phyloP scores from a whole-genome alignment of 1,140 invertebrate genomes.

The Colletes gigas region DNA sequence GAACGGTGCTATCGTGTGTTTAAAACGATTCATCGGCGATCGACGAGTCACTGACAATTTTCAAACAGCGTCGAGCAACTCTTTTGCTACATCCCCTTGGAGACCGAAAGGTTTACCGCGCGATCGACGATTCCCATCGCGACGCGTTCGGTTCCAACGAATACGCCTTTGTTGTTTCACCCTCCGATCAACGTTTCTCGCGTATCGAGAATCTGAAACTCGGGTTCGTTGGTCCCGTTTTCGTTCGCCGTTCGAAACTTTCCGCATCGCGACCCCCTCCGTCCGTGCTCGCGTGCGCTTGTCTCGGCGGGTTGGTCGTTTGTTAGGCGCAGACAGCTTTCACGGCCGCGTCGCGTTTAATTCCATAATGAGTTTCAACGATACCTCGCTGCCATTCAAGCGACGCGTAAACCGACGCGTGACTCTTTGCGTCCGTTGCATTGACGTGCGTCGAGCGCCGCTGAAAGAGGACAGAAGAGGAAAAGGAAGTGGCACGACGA shows the following conservation, averaged over 20 bases:
- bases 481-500: not conserved
- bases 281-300: too few relatives aligned
- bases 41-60: not conserved
- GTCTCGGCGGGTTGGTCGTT: conserved; percentile 45
- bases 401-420: conserved; percentile 27
- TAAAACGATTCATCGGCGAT: not conserved
- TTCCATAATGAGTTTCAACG: conserved; percentile 60
- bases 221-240: conserved; percentile 28
- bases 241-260: conserved; percentile 27
- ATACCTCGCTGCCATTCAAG: conserved; percentile 40
- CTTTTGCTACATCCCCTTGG: not conserved
- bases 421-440: conserved; percentile 18
- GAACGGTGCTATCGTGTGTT: not conserved
- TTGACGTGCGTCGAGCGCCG: not conserved
- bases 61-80: not conserved
- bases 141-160: not conserved
- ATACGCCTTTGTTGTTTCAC: not conserved
- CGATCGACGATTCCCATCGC: not conserved
- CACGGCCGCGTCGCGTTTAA: conserved; percentile 53
- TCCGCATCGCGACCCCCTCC: conserved; percentile 17
- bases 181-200: not conserved
- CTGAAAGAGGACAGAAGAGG: not conserved
- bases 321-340: conserved; percentile 61
- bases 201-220: not conserved
- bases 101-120: not conserved